phyloP scores from a whole-genome alignment of 2,797 vertebrate species.

The Hippopotamyrus pictus region DNA sequence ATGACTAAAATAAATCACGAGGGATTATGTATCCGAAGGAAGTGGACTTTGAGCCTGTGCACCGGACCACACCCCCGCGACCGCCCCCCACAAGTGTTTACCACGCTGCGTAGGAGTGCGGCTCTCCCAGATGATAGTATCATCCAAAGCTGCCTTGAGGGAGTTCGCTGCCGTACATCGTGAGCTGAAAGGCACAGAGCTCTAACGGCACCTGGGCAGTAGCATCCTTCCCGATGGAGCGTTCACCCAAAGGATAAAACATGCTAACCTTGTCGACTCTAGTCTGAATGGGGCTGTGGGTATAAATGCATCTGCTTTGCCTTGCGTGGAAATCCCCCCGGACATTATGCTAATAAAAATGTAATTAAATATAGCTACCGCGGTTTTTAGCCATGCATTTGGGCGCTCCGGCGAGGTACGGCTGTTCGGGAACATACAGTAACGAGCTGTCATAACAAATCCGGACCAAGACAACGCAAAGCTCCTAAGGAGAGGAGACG shows the following conservation, averaged over 20 bases:
- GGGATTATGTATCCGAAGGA: not conserved
- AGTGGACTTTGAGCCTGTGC: not conserved
- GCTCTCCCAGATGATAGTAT: not conserved
- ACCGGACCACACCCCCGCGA: not conserved
- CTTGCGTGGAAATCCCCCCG: not conserved
- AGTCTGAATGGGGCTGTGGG: not conserved
- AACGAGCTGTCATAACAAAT: slow-evolving; percentile 7
- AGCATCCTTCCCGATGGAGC: too few species aligned
- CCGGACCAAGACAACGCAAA: not conserved
- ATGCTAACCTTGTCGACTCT: not conserved
- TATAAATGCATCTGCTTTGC: not conserved
- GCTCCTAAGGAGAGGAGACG: not conserved
- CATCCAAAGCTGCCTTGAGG: not conserved
- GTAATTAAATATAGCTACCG: not conserved
- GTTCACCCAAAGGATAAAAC: not conserved
- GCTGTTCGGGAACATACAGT: not conserved
- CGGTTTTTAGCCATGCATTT: not conserved
- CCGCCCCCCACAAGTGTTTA: not conserved
- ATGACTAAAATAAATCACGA: not conserved
- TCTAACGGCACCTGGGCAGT: not conserved
- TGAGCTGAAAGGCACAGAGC: not conserved
- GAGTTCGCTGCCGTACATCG: not conserved
- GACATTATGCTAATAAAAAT: not conserved
- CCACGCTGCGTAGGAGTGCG: not conserved
- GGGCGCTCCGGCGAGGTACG: not conserved